Percentiles rank a stretch among this genome's conserved stretches.
Conservation (phyloP, 2,797 vertebrate genomes). For the Tragelaphus oryx region DNA sequence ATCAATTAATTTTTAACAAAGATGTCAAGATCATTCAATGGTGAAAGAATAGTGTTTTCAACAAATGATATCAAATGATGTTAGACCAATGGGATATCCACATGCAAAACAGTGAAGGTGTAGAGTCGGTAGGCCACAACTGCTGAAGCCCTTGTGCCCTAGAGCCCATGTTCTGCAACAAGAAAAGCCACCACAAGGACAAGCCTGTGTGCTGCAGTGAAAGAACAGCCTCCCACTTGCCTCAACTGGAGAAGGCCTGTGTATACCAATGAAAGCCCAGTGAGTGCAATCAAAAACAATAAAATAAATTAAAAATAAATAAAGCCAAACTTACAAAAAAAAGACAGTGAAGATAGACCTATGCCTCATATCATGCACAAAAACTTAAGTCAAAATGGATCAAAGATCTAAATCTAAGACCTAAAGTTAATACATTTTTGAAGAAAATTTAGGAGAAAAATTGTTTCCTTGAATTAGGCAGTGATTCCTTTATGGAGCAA, state of each 20-base stretch:
- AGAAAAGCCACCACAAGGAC: neutral
- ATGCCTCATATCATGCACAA: neutral
- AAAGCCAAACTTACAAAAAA: neutral
- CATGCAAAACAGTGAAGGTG: neutral
- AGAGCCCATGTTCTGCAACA: neutral
- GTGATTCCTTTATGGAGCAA: neutral
- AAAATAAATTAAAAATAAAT: neutral
- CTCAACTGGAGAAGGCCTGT: neutral
- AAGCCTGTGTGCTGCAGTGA: neutral
- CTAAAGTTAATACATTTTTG: neutral
- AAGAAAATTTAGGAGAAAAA: neutral
- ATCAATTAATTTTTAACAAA: neutral
- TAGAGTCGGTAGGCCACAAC: neutral
- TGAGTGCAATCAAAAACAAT: neutral
- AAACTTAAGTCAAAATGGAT: neutral
- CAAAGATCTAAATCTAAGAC: neutral
- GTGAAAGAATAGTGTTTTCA: neutral
- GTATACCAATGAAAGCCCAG: neutral
- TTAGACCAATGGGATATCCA: neutral
- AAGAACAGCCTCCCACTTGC: neutral
- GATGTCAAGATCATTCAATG: neutral
- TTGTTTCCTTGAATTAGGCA: neutral
- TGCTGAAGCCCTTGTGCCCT: neutral
- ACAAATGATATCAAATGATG: neutral
- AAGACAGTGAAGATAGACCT: neutral